phyloP scores from a whole-genome alignment of 2,113 vertebrate genomes.

The Syrrhaptes paradoxus region DNA sequence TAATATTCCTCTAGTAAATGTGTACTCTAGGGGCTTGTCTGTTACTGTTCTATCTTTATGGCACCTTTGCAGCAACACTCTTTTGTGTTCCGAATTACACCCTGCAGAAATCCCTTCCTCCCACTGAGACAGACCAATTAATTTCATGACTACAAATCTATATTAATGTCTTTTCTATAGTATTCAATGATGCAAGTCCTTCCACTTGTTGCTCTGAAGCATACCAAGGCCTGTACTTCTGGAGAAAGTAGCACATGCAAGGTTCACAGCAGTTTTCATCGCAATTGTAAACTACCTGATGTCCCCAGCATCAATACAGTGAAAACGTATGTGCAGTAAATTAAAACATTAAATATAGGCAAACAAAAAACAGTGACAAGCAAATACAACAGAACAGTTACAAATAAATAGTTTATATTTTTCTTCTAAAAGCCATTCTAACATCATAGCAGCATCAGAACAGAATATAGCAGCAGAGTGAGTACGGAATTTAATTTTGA shows the following conservation, averaged over 20 bases:
- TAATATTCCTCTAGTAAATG: neutral
- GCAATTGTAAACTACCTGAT: neutral
- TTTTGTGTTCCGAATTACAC: constrained; percentile 24
- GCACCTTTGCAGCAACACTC: neutral
- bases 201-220: constrained; percentile 1
- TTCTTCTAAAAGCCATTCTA: neutral
- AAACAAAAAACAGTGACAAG: neutral
- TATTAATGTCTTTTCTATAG: constrained; percentile 9
- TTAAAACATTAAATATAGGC: neutral
- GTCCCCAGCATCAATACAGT: neutral
- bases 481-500: constrained; percentile 58
- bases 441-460: neutral
- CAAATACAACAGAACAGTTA: neutral
- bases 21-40: neutral
- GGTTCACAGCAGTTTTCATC: neutral
- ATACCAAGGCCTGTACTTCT: neutral
- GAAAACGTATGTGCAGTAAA: neutral
- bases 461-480: neutral
- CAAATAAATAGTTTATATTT: neutral
- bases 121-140: neutral
- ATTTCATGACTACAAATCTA: constrained; percentile 40
- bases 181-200: neutral
- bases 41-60: neutral
- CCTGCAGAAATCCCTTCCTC: constrained; percentile 35
- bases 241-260: neutral